These are phyloP conservation scores for Pammene fasciana DNA, from an alignment of 2,888 invertebrate genomes.

Conservation along the genomic window DNA sequence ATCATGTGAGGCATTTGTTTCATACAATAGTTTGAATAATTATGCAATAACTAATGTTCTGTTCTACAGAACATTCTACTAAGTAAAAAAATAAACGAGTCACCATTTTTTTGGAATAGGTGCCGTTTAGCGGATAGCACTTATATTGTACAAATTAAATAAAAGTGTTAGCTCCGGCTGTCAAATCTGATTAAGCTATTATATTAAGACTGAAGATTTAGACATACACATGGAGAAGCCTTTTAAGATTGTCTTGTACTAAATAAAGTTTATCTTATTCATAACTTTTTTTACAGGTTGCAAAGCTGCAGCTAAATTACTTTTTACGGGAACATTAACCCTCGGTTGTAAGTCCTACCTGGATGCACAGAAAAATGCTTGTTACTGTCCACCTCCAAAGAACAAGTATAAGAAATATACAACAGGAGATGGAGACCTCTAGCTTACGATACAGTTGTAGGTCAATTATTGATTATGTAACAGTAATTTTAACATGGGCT, in stretches of 20 bases:
- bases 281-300: conserved; percentile 84
- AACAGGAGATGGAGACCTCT: conserved; percentile 69
- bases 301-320: conserved; percentile 92
- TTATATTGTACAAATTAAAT: too few species aligned
- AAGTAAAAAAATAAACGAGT: too few species aligned
- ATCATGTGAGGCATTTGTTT: background rate
- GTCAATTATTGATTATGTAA: conserved; percentile 13
- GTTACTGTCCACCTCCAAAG: conserved; percentile 86
- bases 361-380: conserved; percentile 92
- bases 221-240: too few species aligned
- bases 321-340: conserved; percentile 92
- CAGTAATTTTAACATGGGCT: background rate
- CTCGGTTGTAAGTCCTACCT: conserved; percentile 94
- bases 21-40: background rate
- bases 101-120: too few species aligned
- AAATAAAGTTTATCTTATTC: background rate
- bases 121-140: too few species aligned
- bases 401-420: conserved; percentile 80
- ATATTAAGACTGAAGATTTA: too few species aligned
- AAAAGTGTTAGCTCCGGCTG: too few species aligned
- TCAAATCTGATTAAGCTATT: too few species aligned
- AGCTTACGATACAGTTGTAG: conserved; percentile 33
- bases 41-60: background rate
- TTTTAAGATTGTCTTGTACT: too few species aligned
- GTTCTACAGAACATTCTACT: background rate